Percentiles rank a stretch among this genome's conserved stretches.
These are phyloP conservation scores for Syrista parreyssii DNA, from an alignment of 2,888 invertebrate species.

Conservation along the genomic window DNA sequence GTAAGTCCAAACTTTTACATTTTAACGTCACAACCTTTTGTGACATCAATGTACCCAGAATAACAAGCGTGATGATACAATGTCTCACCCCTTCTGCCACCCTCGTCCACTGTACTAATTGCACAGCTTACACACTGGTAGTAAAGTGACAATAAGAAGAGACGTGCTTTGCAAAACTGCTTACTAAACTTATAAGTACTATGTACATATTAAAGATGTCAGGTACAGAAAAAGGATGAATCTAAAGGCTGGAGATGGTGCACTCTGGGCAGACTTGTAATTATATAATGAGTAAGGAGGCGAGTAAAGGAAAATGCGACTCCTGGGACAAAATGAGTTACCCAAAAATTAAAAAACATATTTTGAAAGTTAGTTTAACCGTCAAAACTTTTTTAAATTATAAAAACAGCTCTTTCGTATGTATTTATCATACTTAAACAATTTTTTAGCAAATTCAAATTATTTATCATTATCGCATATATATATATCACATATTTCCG, in stretches of 20 bases:
- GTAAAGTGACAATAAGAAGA: not conserved
- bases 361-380: not conserved
- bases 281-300: not conserved
- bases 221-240: not conserved
- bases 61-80: not conserved
- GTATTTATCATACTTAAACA: no score
- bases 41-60: not conserved
- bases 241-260: no score
- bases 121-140: not conserved
- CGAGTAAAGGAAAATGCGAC: not conserved
- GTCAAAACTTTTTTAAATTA: not conserved
- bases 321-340: not conserved
- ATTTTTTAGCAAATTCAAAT: no score
- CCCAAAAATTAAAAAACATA: not conserved
- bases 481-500: no score
- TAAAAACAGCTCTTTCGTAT: no score
- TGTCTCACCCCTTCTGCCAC: not conserved
- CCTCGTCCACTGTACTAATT: not conserved
- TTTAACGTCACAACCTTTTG: not conserved
- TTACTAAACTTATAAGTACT: not conserved
- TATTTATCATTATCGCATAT: no score
- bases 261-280: not conserved
- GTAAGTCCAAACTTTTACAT: not conserved
- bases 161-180: not conserved
- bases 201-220: not conserved